Percentiles rank a stretch among this genome's conserved stretches.
Conservation (phyloP, 2,888 invertebrate genomes). For the Heliothis peltigera region DNA sequence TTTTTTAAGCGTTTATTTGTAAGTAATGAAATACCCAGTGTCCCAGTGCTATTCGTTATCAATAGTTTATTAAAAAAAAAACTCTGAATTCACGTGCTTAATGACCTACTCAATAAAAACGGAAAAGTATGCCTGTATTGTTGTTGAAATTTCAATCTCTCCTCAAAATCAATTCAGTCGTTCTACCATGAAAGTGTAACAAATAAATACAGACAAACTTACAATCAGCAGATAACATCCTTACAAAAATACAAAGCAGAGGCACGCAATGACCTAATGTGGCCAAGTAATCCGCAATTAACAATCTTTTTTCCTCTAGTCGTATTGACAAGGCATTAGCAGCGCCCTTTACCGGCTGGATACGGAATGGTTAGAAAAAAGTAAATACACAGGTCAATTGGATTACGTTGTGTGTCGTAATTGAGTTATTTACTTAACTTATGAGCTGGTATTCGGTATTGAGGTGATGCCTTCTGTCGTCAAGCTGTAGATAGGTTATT, state of each 20-base stretch:
- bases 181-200: too few relatives aligned
- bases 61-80: too few relatives aligned
- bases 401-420: slow-evolving; percentile 37
- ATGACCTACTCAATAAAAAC: too few relatives aligned
- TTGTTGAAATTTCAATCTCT: too few relatives aligned
- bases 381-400: slow-evolving; percentile 29
- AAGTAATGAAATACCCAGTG: too few relatives aligned
- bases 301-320: slow-evolving; percentile 22
- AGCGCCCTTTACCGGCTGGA: slow-evolving; percentile 9
- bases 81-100: too few relatives aligned
- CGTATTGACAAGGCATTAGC: slow-evolving; percentile 33
- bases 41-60: too few relatives aligned
- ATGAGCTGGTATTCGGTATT: slow-evolving; percentile 25
- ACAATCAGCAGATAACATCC: neutral
- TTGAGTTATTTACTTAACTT: slow-evolving; percentile 47
- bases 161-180: neutral
- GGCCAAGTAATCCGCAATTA: slow-evolving; percentile 30
- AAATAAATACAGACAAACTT: too few relatives aligned
- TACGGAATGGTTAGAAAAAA: slow-evolving; percentile 24
- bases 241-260: neutral
- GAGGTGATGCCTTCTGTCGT: slow-evolving; percentile 3
- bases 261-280: slow-evolving; percentile 8
- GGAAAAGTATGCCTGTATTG: too few relatives aligned
- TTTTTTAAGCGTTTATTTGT: too few relatives aligned
- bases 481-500: neutral